These are phyloP conservation scores for Protonemura montana DNA, from an alignment of 2,888 invertebrate species.

Conservation along the genomic window DNA sequence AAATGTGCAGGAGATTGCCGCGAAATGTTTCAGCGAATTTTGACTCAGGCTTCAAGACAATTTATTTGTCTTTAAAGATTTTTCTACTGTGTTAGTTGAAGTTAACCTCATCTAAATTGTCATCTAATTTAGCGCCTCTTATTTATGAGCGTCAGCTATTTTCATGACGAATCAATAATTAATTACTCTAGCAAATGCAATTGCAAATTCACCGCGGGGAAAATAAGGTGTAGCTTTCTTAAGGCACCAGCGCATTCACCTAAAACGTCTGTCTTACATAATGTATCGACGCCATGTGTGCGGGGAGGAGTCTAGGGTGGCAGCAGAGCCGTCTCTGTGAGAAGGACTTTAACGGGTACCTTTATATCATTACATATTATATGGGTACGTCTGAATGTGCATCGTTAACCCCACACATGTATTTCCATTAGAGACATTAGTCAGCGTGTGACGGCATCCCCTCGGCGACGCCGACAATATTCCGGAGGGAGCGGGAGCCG, in stretches of 20 bases:
- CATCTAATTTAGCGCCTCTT: not conserved
- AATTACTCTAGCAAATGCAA: not conserved
- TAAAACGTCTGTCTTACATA: not conserved
- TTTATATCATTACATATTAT: slow-evolving; percentile 23
- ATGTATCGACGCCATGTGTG: slow-evolving; percentile 19
- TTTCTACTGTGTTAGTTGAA: not conserved
- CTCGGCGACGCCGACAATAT: not conserved
- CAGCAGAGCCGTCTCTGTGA: not conserved
- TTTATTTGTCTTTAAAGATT: too few species aligned
- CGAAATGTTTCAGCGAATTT: too few species aligned
- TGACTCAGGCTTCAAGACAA: too few species aligned
- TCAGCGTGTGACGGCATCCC: not conserved
- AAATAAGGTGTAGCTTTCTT: not conserved
- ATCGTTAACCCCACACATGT: not conserved
- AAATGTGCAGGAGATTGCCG: too few species aligned
- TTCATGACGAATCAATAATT: not conserved
- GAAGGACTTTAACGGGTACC: not conserved
- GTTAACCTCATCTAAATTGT: not conserved
- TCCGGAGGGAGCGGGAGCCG: not conserved
- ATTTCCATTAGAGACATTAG: not conserved
- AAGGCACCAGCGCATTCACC: not conserved
- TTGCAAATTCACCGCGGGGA: not conserved
- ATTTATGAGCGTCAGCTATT: not conserved
- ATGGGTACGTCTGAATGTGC: not conserved
- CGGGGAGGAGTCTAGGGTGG: not conserved